Evolutionary conservation across 2,113 vertebrate genomes (phyloP).

Genomic region (Baryphthengus martii): DNA sequence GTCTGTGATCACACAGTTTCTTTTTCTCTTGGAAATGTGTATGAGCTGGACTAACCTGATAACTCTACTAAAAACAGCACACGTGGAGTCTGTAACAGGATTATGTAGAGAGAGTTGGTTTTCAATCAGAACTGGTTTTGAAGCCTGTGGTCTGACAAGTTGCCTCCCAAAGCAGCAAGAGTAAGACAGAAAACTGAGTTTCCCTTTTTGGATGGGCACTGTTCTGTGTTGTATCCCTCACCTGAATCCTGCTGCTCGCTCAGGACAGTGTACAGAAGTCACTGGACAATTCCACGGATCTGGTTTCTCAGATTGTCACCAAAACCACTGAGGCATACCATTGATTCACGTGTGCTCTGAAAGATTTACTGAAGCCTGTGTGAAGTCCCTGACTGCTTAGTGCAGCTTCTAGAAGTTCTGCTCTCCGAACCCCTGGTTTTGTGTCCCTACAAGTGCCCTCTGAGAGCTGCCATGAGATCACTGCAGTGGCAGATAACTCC

Average conservation of each 20-base stretch:
- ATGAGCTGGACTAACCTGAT: background rate
- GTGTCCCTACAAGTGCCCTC: background rate
- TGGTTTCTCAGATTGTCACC: background rate
- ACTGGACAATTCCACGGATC: background rate
- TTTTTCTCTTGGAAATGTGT: background rate
- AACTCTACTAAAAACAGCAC: background rate
- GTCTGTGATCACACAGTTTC: background rate
- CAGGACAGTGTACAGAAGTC: background rate
- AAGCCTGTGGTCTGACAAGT: background rate
- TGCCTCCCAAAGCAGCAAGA: background rate
- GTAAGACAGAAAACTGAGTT: background rate
- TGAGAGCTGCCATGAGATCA: background rate
- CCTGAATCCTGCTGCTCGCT: background rate
- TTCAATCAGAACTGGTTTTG: background rate
- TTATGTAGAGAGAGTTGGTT: background rate
- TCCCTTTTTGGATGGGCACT: background rate
- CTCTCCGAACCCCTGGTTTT: background rate
- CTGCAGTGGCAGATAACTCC: background rate
- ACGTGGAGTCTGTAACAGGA: background rate
- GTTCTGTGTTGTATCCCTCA: background rate
- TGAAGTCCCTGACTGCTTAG: background rate
- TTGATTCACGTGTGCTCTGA: background rate
- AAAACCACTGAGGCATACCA: background rate
- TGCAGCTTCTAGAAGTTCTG: background rate
- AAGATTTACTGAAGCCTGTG: background rate